phyloP scores from a whole-genome alignment of 1,140 invertebrate genomes.

The Tachypleus tridentatus region DNA sequence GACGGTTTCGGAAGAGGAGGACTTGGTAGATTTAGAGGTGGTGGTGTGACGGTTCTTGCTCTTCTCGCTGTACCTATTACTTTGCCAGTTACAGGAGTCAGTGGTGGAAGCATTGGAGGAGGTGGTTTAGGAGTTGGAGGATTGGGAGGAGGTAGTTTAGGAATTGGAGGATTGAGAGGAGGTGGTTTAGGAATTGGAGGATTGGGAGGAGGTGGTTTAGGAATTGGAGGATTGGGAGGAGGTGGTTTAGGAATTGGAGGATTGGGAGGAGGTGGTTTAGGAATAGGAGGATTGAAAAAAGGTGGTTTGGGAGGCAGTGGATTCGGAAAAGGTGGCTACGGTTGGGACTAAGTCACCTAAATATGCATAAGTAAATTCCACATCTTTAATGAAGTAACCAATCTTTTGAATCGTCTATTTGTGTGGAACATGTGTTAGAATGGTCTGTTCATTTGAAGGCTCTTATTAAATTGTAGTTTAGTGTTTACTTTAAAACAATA shows the following conservation, averaged over 20 bases:
- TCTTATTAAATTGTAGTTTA: no score
- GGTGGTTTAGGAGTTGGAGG: conserved; percentile 6
- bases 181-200: conserved; percentile 7
- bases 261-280: conserved; percentile 7
- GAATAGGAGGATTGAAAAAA: conserved; percentile 6
- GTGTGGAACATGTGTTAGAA: no score
- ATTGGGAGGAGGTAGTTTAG: conserved; percentile 6
- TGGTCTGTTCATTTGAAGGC: no score
- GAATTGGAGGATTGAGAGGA: conserved; percentile 8
- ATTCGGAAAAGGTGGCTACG: conserved; percentile 26
- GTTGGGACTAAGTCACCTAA: no score
- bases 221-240: conserved; percentile 9
- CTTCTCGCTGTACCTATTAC: no score
- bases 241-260: conserved; percentile 2
- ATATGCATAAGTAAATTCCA: no score
- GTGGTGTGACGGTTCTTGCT: background rate
- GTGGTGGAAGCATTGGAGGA: background rate
- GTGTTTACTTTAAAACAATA: no score
- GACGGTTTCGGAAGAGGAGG: conserved; percentile 3
- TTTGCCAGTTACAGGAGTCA: no score
- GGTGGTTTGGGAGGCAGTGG: conserved; percentile 14
- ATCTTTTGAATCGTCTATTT: no score
- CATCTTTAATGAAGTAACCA: no score
- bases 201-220: conserved; percentile 7
- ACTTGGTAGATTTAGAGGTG: conserved; percentile 5